A percentile compares a stretch with the other conserved stretches of the same genome.
Evolutionary conservation across 2,888 invertebrate genomes (phyloP).

Genomic region (Nezara viridula): DNA sequence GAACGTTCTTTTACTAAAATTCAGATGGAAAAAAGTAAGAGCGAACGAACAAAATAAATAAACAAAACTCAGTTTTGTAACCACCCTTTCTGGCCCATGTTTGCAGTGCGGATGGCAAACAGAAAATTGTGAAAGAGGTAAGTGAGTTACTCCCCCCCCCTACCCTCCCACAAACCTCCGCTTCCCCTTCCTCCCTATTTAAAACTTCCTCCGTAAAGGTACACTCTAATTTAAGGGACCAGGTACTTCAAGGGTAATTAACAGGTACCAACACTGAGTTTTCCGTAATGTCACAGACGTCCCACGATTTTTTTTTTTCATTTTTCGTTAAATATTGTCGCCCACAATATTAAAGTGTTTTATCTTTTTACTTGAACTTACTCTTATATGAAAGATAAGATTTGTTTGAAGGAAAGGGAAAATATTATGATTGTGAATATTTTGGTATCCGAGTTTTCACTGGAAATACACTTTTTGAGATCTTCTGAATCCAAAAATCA

Average conservation of each 20-base stretch:
- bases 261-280: background rate
- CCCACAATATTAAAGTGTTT: no score
- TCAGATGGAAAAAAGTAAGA: no score
- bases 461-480: no score
- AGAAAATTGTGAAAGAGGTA: conserved; percentile 11
- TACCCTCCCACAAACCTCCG: background rate
- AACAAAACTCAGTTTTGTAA: background rate
- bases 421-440: no score
- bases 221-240: conserved; percentile 8
- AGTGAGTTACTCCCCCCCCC: conserved; percentile 3
- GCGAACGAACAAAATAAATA: background rate
- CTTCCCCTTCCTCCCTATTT: background rate
- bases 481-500: no score
- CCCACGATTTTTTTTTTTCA: no score
- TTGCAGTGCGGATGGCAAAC: conserved; percentile 48
- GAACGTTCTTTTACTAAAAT: no score
- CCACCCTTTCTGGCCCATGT: background rate
- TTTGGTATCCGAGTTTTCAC: no score
- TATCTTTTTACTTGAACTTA: no score
- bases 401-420: no score
- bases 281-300: background rate
- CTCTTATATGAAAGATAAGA: no score
- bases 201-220: conserved; percentile 9
- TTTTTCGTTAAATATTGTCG: no score
- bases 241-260: background rate